phyloP scores from a whole-genome alignment of 2,113 vertebrate genomes.

The Phylloscopus trochilus region DNA sequence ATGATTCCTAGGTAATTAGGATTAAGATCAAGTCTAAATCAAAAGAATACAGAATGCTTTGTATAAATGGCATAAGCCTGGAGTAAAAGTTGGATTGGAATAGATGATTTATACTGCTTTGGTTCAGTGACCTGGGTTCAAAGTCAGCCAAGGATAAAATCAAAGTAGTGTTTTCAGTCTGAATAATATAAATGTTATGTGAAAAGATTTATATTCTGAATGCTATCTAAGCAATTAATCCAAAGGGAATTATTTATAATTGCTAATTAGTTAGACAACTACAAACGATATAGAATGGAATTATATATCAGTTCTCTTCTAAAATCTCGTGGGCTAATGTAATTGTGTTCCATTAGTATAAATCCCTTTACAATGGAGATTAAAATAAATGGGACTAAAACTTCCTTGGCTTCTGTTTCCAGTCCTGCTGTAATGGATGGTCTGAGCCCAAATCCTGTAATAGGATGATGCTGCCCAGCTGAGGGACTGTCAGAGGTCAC shows the following conservation, averaged over 20 bases:
- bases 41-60: neutral
- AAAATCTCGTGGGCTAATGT: constrained; percentile 32
- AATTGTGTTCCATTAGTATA: constrained; percentile 33
- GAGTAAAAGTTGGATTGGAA: neutral
- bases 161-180: neutral
- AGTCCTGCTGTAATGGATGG: neutral
- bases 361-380: constrained; percentile 40
- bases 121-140: constrained; percentile 2
- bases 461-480: neutral
- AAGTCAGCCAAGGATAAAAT: constrained; percentile 53
- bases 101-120: neutral
- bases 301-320: constrained; percentile 13
- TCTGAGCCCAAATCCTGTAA: neutral
- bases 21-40: neutral
- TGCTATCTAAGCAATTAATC: constrained; percentile 52
- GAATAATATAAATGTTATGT: constrained; percentile 10
- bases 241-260: constrained; percentile 45
- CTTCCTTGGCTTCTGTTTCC: neutral
- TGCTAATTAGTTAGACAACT: constrained; percentile 48
- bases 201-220: constrained; percentile 52
- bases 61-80: neutral
- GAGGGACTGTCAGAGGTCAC: neutral
- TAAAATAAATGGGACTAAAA: constrained; percentile 48
- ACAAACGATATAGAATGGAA: constrained; percentile 32
- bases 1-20: neutral